phyloP scores from a whole-genome alignment of 2,113 vertebrate species.

The Cavia aperea region DNA sequence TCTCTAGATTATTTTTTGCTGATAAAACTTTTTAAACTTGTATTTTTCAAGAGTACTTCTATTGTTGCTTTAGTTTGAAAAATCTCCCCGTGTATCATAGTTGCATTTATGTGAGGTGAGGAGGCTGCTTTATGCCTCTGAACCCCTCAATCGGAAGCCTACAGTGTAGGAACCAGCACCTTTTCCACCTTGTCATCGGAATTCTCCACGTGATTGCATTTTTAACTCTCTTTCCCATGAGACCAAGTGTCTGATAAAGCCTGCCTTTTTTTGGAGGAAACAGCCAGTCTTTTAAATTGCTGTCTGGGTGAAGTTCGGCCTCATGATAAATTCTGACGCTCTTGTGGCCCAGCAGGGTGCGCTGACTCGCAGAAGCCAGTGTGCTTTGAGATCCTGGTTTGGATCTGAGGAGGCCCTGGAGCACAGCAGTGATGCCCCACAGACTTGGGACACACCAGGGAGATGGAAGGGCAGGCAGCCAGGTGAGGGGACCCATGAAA shows the following conservation, averaged over 20 bases:
- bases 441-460: fast-evolving
- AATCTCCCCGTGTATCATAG: background rate
- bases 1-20: background rate
- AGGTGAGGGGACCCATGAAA: fast-evolving
- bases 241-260: background rate
- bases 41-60: constrained; percentile 3
- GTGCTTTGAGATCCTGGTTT: background rate
- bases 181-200: background rate
- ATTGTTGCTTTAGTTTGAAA: background rate
- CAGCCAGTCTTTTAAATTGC: background rate
- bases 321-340: background rate
- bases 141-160: too few relatives aligned
- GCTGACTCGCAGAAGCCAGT: background rate
- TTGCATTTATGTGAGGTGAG: background rate
- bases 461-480: background rate
- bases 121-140: fast-evolving
- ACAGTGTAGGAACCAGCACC: background rate
- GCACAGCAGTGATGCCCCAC: background rate
- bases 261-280: constrained; percentile 16
- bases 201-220: background rate
- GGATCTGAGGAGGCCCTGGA: background rate
- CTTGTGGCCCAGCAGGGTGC: background rate
- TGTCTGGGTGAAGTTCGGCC: background rate
- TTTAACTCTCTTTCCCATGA: background rate
- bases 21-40: background rate